Evolutionary conservation across 2,888 invertebrate species (phyloP).

Genomic region (Dryobotodes eremita): DNA sequence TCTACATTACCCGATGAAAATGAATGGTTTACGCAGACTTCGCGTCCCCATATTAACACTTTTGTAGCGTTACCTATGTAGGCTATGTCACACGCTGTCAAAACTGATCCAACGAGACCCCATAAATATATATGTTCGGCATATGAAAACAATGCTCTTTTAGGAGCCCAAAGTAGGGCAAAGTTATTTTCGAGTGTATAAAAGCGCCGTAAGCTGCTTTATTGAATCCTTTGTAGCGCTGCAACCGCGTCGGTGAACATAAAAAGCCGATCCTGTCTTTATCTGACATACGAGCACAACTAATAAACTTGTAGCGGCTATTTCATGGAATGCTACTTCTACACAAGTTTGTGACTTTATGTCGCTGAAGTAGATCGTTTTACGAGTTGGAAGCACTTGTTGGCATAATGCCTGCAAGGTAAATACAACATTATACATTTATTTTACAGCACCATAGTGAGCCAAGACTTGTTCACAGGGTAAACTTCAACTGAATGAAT

Average conservation of each 20-base stretch:
- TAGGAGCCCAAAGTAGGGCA: slow-evolving; percentile 3
- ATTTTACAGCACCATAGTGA: background rate
- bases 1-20: background rate
- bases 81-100: slow-evolving; percentile 6
- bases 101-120: background rate
- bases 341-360: slow-evolving; percentile 19
- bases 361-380: slow-evolving; percentile 8
- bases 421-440: background rate
- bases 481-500: background rate
- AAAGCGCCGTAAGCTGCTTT: slow-evolving; percentile 23
- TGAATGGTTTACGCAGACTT: background rate
- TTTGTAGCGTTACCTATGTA: background rate
- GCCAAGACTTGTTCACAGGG: background rate
- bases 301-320: slow-evolving; percentile 32
- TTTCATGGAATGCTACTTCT: slow-evolving; percentile 4
- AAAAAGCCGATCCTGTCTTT: slow-evolving; percentile 9
- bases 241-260: slow-evolving; percentile 17
- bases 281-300: background rate
- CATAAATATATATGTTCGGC: slow-evolving; percentile 15
- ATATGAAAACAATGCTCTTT: slow-evolving; percentile 1
- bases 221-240: slow-evolving; percentile 41
- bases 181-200: slow-evolving; percentile 22
- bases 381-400: slow-evolving; percentile 10
- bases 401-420: slow-evolving; percentile 5
- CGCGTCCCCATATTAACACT: background rate